A percentile compares a stretch with the other conserved stretches of the same genome.
Conservation (phyloP, 2,888 invertebrate genomes). For the Cloeon dipterum region DNA sequence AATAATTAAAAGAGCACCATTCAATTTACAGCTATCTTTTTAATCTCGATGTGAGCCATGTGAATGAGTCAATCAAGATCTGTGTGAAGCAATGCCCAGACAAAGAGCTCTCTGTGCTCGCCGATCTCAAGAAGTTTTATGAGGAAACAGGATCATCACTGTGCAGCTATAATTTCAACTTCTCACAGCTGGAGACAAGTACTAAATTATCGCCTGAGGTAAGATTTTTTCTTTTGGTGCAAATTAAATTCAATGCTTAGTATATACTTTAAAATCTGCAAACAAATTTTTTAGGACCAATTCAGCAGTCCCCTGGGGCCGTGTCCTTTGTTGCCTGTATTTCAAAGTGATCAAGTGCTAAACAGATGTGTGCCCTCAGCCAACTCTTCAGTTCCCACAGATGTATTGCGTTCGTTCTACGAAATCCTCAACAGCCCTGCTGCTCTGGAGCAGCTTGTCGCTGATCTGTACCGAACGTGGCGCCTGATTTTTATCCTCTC, state of each 20-base stretch:
- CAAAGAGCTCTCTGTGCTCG: conserved; percentile 30
- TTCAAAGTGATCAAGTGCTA: conserved; percentile 51
- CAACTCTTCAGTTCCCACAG: conserved; percentile 35
- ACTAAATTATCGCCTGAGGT: background rate
- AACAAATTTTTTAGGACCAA: conserved; percentile 8
- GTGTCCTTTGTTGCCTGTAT: conserved; percentile 57
- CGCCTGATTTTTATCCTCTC: conserved; percentile 60
- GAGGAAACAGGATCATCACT: conserved; percentile 33
- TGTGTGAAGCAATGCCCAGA: conserved; percentile 78
- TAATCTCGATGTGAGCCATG: conserved; percentile 57
- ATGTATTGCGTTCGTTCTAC: conserved; percentile 47
- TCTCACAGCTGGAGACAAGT: conserved; percentile 1
- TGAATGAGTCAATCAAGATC: conserved; percentile 56
- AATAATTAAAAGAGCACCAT: conserved; percentile 5
- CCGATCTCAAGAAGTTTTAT: conserved; percentile 51
- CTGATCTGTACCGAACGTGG: conserved; percentile 76
- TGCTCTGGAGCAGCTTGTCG: conserved; percentile 64
- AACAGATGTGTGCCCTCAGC: conserved; percentile 71
- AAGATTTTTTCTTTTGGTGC: background rate
- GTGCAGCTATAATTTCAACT: conserved; percentile 29
- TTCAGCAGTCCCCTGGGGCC: conserved; percentile 47
- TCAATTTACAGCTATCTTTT: conserved; percentile 48
- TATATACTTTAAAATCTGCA: background rate
- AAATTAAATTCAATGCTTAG: background rate
- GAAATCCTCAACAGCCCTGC: conserved; percentile 71